Percentiles rank a stretch among this genome's conserved stretches.
Conservation (phyloP, 2,888 invertebrate species). For the Orchestes rusci region DNA sequence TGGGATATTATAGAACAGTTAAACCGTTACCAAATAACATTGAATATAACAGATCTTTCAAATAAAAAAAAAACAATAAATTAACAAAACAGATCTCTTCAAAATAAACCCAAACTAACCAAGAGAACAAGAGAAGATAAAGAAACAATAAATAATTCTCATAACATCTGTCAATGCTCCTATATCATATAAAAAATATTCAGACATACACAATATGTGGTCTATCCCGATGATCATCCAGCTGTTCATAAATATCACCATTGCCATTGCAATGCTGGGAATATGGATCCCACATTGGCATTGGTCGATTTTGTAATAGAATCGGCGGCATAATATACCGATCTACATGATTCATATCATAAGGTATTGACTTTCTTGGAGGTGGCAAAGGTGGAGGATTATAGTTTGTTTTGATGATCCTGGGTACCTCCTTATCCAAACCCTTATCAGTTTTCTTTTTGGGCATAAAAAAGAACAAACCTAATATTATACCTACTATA, state of each 20-base stretch:
- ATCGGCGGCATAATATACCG: constrained; percentile 39
- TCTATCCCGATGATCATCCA: constrained; percentile 39
- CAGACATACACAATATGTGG: constrained; percentile 51
- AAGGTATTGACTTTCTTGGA: constrained; percentile 22
- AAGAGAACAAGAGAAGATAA: too few species aligned
- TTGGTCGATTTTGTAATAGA: constrained; percentile 27
- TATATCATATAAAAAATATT: constrained; percentile 14
- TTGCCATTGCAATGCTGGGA: constrained; percentile 30
- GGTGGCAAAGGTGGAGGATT: constrained; percentile 24
- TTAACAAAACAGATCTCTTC: too few species aligned
- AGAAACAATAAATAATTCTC: too few species aligned
- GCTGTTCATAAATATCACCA: constrained; percentile 43
- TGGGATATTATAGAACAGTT: too few species aligned
- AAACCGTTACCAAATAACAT: too few species aligned
- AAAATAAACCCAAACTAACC: too few species aligned
- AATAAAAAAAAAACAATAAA: too few species aligned
- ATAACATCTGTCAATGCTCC: too few species aligned
- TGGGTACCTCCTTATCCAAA: constrained; percentile 31
- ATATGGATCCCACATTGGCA: constrained; percentile 40
- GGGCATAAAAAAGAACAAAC: constrained; percentile 39
- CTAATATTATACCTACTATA: constrained; percentile 35
- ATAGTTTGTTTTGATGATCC: constrained; percentile 15
- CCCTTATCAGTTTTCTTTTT: constrained; percentile 24
- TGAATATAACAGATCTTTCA: too few species aligned
- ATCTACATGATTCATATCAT: constrained; percentile 27